phyloP scores from a whole-genome alignment of 2,888 invertebrate species.

The Pollenia amentaria region DNA sequence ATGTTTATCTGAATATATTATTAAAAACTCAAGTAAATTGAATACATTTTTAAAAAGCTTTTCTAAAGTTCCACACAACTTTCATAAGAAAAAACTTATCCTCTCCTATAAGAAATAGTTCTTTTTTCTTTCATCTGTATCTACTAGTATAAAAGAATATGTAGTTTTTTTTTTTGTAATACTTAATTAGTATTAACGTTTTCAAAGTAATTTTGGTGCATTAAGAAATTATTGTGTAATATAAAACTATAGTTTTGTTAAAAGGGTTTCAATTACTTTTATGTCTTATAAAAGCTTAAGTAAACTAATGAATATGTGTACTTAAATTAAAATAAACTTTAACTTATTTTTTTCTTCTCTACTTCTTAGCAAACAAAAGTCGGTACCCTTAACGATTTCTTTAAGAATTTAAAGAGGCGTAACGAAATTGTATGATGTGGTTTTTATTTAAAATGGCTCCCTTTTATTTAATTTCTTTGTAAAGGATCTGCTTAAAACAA shows the following conservation, averaged over 20 bases:
- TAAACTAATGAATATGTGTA: conserved; percentile 48
- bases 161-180: conserved; percentile 29
- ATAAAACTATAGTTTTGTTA: conserved; percentile 50
- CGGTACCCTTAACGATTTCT: background rate
- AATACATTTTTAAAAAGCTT: conserved; percentile 68
- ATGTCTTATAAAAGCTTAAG: conserved; percentile 47
- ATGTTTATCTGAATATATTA: conserved; percentile 25
- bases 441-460: conserved; percentile 17
- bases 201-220: conserved; percentile 64
- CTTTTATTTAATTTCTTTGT: conserved; percentile 25
- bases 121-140: conserved; percentile 5
- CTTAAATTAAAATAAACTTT: conserved; percentile 22
- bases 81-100: conserved; percentile 44
- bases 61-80: conserved; percentile 41
- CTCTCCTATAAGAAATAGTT: conserved; percentile 1
- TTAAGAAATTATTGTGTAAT: conserved; percentile 65
- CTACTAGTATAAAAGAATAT: background rate
- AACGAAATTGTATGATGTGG: conserved; percentile 43
- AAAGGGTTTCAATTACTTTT: conserved; percentile 65
- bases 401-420: background rate
- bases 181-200: conserved; percentile 64
- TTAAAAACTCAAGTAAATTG: conserved; percentile 54
- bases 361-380: conserved; percentile 2
- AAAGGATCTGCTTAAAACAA: conserved; percentile 44
- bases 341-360: background rate